A percentile compares a stretch with the other conserved stretches of the same genome.
phyloP scores from a whole-genome alignment of 2,113 vertebrate species.

The Ariopsis seemanni region DNA sequence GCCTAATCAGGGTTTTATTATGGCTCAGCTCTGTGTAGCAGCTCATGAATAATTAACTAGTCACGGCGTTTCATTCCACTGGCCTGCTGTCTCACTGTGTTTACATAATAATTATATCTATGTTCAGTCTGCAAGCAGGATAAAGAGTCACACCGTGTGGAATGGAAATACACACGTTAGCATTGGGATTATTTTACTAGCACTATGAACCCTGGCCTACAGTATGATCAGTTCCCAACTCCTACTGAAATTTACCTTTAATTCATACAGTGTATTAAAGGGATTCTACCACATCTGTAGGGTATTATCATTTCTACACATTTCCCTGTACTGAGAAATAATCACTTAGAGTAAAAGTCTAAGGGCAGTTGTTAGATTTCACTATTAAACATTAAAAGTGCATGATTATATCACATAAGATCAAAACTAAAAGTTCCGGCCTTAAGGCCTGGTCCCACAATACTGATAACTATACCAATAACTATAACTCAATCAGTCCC shows the following conservation, averaged over 20 bases:
- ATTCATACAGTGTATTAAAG: not conserved
- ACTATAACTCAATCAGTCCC: no score
- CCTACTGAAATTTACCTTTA: not conserved
- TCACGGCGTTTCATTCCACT: not conserved
- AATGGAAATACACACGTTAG: not conserved
- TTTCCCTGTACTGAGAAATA: not conserved
- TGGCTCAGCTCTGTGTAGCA: slow-evolving; percentile 10
- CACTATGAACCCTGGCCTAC: not conserved
- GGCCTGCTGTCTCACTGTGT: not conserved
- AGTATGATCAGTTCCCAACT: not conserved
- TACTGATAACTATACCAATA: no score
- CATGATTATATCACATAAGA: not conserved
- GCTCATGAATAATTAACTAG: slow-evolving; percentile 21
- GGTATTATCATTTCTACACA: not conserved
- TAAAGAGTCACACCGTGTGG: not conserved
- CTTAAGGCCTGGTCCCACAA: no score
- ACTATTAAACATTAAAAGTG: not conserved
- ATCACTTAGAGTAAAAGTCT: not conserved
- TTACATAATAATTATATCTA: not conserved
- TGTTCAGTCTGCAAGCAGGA: not conserved
- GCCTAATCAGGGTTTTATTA: slow-evolving; percentile 35
- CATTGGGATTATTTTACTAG: not conserved
- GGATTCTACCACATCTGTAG: not conserved
- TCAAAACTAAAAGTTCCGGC: not conserved
- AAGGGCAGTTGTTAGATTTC: not conserved